Base-by-base conservation (phyloP, 2,113 vertebrate species). In the Anolis sagrei region DNA sequence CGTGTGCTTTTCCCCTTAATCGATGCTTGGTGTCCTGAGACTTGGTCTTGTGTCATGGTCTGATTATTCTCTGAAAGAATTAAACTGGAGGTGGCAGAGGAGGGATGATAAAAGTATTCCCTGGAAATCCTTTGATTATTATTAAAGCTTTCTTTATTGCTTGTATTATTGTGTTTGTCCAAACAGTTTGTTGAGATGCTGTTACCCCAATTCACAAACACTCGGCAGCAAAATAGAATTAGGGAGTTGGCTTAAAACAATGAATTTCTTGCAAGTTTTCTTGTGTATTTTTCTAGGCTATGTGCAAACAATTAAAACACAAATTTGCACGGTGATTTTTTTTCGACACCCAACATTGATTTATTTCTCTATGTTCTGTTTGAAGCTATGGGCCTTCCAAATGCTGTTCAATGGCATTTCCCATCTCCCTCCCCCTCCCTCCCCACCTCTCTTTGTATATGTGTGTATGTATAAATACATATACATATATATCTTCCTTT, bases 111-210 rank as follows among this genome's bases (percentile, higher is more conserved):
- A 92, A 94, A 92, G 86, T 89, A 94, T 88, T 94, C 93, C 93
- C 90, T 91, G 89, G 92, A 93, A 94, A 90, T 89, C 76, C 76
- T 90, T 89, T 90, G 76, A 82, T 89, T 90, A 69, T 91, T 91
- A 93, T 92, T 92, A 86, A 92, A 91, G 87, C 39, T 58, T 88
- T 92, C 91, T 84, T 93, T 94, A 94, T 88, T 93, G 89, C 92
- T 92, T 92, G 82, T 7, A 32, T 48, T 89, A 89, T 90, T 94
- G 88, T 92, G 86, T 93, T 94, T 93, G 92, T 93, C 90, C 90
- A 94, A 94, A 91, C 68, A 62, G 84, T 88, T 93, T 91, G 93
- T 93, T 89, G 91, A 93, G 86, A 93, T 94, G 93, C 93, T 91
- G 92, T 93, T 94, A 92, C 77, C 70, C 81, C 91, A 92, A 93